Evolutionary conservation across 1,140 invertebrate species (phyloP).

Genomic region (Penaeus japonicus): DNA sequence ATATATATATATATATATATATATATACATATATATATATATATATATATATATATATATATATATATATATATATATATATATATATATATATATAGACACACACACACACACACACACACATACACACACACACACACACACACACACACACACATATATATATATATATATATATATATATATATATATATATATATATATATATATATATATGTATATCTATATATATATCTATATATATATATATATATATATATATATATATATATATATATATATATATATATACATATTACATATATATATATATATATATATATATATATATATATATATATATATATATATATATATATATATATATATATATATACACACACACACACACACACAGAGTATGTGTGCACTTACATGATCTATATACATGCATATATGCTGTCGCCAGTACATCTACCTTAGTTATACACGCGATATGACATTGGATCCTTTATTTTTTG

Average conservation of each 20-base stretch:
- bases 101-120: slow-evolving; percentile 25
- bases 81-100: neutral
- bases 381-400: neutral
- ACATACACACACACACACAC: neutral
- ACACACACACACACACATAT: neutral
- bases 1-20: neutral
- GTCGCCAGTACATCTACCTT: too few relatives aligned
- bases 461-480: too few relatives aligned
- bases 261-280: neutral
- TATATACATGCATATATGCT: slow-evolving; percentile 13
- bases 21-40: neutral
- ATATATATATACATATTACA: neutral
- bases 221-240: neutral
- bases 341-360: neutral
- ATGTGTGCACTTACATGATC: neutral
- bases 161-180: neutral
- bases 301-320: neutral
- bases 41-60: neutral
- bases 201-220: neutral
- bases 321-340: neutral
- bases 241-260: neutral
- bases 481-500: too few relatives aligned
- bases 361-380: neutral
- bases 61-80: neutral
- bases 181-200: neutral